Percentiles rank a stretch among this genome's conserved stretches.
Evolutionary conservation across 2,888 invertebrate genomes (phyloP).

Genomic region (Eupsilia transversa): DNA sequence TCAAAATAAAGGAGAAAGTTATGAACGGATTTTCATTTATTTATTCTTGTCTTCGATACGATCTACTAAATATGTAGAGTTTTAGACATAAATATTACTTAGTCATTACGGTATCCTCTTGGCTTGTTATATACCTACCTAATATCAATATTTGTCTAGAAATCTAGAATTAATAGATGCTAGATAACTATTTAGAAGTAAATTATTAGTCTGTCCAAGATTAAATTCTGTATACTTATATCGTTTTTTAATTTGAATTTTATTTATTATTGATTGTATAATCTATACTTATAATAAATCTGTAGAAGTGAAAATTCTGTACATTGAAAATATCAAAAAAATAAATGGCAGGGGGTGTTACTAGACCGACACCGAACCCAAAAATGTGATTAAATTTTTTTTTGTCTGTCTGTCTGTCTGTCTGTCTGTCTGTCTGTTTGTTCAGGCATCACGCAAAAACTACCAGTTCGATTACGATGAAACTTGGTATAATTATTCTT

Average conservation of each 20-base stretch:
- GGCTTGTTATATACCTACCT: neutral
- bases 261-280: too few relatives aligned
- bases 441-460: too few relatives aligned
- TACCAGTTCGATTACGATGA: too few relatives aligned
- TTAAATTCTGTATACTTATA: neutral
- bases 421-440: too few relatives aligned
- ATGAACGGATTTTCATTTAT: neutral
- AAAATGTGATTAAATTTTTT: too few relatives aligned
- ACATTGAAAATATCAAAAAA: too few relatives aligned
- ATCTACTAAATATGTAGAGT: neutral
- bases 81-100: slow-evolving; percentile 9
- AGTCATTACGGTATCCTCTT: neutral
- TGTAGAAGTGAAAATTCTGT: too few relatives aligned
- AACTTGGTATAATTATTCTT: too few relatives aligned
- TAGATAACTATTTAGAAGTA: neutral
- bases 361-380: too few relatives aligned
- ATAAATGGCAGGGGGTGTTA: too few relatives aligned
- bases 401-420: too few relatives aligned
- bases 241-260: neutral
- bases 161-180: neutral
- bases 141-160: neutral
- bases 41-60: neutral
- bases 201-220: slow-evolving; percentile 4
- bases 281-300: too few relatives aligned
- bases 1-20: slow-evolving; percentile 42